Percentiles rank a stretch among this genome's conserved stretches.
These are phyloP conservation scores for Rhodeus uyekii DNA, from an alignment of 2,797 vertebrate genomes.

Conservation along the genomic window DNA sequence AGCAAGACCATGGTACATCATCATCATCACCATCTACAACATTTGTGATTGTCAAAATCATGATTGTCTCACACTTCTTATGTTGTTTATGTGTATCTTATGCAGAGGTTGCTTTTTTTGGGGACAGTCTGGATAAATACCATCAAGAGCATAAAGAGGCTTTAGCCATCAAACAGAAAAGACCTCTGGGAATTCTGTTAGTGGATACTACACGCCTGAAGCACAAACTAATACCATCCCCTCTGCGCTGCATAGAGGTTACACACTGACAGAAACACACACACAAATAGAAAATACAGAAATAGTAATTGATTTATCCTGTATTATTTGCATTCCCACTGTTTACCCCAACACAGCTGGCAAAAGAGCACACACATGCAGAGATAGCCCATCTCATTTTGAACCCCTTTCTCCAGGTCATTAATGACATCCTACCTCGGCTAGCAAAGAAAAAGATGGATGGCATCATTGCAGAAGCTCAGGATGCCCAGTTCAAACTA, in stretches of 20 bases:
- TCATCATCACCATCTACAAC: neutral
- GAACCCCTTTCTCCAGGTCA: constrained; percentile 68
- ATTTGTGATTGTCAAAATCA: neutral
- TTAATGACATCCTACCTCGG: constrained; percentile 77
- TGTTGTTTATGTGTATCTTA: constrained; percentile 26
- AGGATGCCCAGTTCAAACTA: constrained; percentile 82
- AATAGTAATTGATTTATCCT: neutral
- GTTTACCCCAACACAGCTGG: neutral
- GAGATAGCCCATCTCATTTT: neutral
- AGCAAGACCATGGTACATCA: constrained; percentile 79
- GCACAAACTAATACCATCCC: constrained; percentile 79
- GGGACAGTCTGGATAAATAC: constrained; percentile 77
- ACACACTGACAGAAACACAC: constrained; percentile 33
- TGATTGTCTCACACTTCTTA: neutral
- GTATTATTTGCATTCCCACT: constrained; percentile 8
- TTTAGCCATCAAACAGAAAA: constrained; percentile 72
- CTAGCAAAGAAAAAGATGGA: constrained; percentile 82
- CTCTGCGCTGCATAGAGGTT: constrained; percentile 81
- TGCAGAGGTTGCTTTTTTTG: constrained; percentile 81
- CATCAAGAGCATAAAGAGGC: constrained; percentile 77
- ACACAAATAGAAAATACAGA: neutral
- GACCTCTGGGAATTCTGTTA: constrained; percentile 81
- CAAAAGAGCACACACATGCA: neutral
- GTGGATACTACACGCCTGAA: constrained; percentile 82
- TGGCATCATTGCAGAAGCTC: constrained; percentile 74